Conservation (phyloP, 2,113 vertebrate species). For the Furnarius figulus region DNA sequence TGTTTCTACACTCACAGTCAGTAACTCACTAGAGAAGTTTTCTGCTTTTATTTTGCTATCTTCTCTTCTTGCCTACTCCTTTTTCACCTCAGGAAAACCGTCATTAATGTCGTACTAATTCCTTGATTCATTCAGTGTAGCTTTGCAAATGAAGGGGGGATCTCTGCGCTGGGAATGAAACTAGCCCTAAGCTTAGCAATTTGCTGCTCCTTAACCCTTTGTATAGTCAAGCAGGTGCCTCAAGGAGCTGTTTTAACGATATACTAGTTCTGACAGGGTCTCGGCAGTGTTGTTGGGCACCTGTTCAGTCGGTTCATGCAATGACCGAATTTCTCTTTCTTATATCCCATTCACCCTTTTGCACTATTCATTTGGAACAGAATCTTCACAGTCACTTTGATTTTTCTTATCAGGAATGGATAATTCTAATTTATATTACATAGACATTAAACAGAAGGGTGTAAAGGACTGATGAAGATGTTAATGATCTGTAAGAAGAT, state of each 20-base stretch:
- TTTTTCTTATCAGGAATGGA: neutral
- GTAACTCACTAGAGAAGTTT: neutral
- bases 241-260: neutral
- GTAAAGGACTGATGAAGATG: neutral
- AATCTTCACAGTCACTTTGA: neutral
- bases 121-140: neutral
- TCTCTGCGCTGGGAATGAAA: neutral
- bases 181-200: neutral
- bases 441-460: neutral
- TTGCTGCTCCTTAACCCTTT: neutral
- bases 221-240: neutral
- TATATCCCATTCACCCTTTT: neutral
- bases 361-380: neutral
- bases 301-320: neutral
- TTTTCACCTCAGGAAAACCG: neutral
- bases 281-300: fast-evolving
- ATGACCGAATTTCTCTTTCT: neutral
- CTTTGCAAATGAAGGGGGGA: neutral
- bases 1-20: neutral
- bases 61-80: neutral
- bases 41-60: neutral
- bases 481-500: neutral
- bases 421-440: neutral
- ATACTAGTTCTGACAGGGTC: fast-evolving
- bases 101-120: neutral